Evolutionary conservation across 2,888 invertebrate genomes (phyloP), one percentile per base, ranked within the genome.

Genomic region (Parnassius glacialis): DNA sequence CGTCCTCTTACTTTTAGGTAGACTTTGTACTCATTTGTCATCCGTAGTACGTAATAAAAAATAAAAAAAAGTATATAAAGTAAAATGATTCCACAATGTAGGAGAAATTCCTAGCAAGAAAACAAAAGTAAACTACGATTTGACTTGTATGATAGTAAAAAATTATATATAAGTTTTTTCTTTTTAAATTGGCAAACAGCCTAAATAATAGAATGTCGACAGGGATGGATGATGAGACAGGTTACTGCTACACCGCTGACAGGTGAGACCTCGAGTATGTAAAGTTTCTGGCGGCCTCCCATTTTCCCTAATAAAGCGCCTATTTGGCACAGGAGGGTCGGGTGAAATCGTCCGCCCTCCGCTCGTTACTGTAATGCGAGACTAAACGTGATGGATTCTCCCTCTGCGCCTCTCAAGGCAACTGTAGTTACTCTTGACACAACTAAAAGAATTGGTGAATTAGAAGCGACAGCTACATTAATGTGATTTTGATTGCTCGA

Each of bases 351-450:
- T 61, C 66, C 65, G 71, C 68, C 56, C 61, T 64, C 65, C 73
- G 72, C 76, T 78, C 80, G 78, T 81, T 80, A 76, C 75, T 66
- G 74, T 82, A 82, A 81, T 79, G 78, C 73, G 77, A 70, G 76
- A 72, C 76, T 83, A 79, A 81, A 80, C 77, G 78, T 80, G 79
- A 83, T 79, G 76, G 81, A 81, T 79, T 43, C 57, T 57, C 61
- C 62, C 57, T 48, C 48, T 34, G 57, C 57, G 62, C 53, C 57
- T 44, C 52, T 34, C 47, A 57, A 52, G 45, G 59, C 44, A 44
- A 9, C 16, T 11, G 45, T 59, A 52, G 52, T 52, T 52, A 44
- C 51, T 52, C 34, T 43, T 42, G 51, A 50, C 57, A 41, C 41
- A 20, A 56, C 45, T 52, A 42, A 9, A 47, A 51, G 41, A 42